Conservation (phyloP, 2,797 vertebrate genomes). For the Triplophysa yarkandensis region DNA sequence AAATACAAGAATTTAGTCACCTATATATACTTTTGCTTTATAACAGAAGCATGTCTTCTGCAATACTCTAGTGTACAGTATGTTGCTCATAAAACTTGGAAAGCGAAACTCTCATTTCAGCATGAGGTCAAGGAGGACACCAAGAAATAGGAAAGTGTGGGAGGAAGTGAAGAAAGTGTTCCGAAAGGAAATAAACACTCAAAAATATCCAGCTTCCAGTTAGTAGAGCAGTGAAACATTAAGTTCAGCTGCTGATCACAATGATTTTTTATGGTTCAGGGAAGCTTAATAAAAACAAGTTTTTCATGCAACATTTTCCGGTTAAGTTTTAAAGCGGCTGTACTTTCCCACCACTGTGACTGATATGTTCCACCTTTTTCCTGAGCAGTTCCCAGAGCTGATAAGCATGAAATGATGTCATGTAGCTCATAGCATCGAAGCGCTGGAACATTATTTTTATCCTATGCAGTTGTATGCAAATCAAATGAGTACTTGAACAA, state of each 20-base stretch:
- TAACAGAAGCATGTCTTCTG: slow-evolving; percentile 41
- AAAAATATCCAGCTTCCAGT: slow-evolving; percentile 2
- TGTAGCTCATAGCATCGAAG: not conserved
- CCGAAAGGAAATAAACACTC: not conserved
- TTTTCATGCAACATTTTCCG: not conserved
- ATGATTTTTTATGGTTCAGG: not conserved
- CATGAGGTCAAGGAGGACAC: slow-evolving; percentile 45
- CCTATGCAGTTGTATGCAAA: slow-evolving; percentile 4
- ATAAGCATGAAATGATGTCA: slow-evolving; percentile 4
- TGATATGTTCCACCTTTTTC: not conserved
- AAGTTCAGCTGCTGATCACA: not conserved
- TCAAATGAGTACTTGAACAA: not conserved
- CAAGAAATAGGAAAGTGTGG: slow-evolving; percentile 42
- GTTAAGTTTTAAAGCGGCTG: not conserved
- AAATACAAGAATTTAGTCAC: slow-evolving; percentile 16
- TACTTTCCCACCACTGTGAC: slow-evolving; percentile 9
- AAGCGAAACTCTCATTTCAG: slow-evolving; percentile 43
- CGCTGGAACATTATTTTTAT: slow-evolving; percentile 3
- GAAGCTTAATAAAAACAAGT: not conserved
- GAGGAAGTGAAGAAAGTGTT: slow-evolving; percentile 20
- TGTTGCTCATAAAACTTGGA: slow-evolving; percentile 41
- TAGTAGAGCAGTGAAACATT: not conserved
- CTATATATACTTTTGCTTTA: not conserved
- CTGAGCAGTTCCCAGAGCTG: slow-evolving; percentile 13
- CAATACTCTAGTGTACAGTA: slow-evolving; percentile 33